Base-by-base conservation (phyloP, 2,797 vertebrate species). In the Acipenser oxyrinchus region DNA sequence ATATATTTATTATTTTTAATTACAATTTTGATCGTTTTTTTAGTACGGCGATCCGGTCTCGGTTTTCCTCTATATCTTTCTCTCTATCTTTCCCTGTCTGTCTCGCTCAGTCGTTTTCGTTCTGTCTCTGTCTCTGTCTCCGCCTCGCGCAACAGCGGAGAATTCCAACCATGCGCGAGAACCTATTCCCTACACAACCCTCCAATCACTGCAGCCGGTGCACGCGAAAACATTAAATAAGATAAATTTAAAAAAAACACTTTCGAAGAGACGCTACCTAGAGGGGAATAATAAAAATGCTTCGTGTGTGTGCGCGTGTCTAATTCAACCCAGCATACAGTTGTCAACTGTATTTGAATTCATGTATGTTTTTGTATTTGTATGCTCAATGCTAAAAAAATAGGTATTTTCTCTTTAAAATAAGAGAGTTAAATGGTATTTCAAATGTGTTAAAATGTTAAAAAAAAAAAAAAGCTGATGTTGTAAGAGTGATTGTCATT, bases 201-300 rank as follows among this genome's bases (percentile, higher is more conserved):
- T 73, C 72, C 64, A 73, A 73, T 73, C 72, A 73, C 51, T 66
- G 69, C 72, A 70, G 60, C 57, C 50, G 49, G 18, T 10, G 50
- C 50, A 13, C 64, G 62, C 12, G 37, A n/a, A 50, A 51, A 37
- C 48, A 55, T 49, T 66, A 37, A 63, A 23, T 9, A 6, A 3
- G 63, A 58, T 51, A 65, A 8, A 15, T 6, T n/a, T 6, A 37
- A 37, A 37, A 5, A 37, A 48, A 60, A 58, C 48, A 18, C 12
- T 13, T 49, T 37, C 49, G 60, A 60, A 23, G 63, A 49, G 51
- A 64, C 62, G 68, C 71, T 65, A 65, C 62, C 71, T 68, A 55
- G 58, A 13, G 68, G 18, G 2, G 18, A 18, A 18, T 18, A 18
- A 18, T 2, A 18, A 18, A 18, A 18, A 18, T 18, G 18, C 18